phyloP scores from a whole-genome alignment of 2,888 invertebrate genomes.

The Ypsolopha sequella region DNA sequence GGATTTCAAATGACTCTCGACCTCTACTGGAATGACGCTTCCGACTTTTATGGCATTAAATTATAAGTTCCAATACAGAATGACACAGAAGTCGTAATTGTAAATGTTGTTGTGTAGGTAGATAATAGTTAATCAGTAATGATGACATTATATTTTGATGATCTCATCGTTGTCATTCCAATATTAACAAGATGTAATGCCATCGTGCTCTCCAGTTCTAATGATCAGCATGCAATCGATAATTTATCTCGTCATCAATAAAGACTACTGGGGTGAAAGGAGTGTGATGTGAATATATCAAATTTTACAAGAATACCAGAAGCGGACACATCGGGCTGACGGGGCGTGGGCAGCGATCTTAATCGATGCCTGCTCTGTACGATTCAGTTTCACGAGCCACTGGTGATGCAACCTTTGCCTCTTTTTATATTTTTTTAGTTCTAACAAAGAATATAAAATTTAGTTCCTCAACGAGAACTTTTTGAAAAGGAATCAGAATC shows the following conservation, averaged over 20 bases:
- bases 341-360: constrained; percentile 52
- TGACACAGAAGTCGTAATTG: background rate
- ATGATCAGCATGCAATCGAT: background rate
- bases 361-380: constrained; percentile 43
- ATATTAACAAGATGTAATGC: too few relatives aligned
- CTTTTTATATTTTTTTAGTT: background rate
- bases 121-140: too few relatives aligned
- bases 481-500: too few relatives aligned
- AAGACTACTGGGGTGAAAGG: constrained; percentile 10
- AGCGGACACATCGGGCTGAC: constrained; percentile 48
- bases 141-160: too few relatives aligned
- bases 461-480: too few relatives aligned
- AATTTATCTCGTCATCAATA: constrained; percentile 5
- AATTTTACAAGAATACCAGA: constrained; percentile 36
- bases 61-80: constrained; percentile 16
- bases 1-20: constrained; percentile 55
- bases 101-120: too few relatives aligned
- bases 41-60: constrained; percentile 33
- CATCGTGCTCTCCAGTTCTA: background rate
- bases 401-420: constrained; percentile 18
- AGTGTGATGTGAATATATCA: constrained; percentile 55
- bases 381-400: constrained; percentile 41
- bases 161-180: too few relatives aligned
- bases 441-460: background rate
- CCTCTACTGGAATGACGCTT: constrained; percentile 40